Evolutionary conservation across 2,797 vertebrate genomes (phyloP), one percentile per base, ranked within the genome.

Genomic region (Schizopygopsis malacanthus): DNA sequence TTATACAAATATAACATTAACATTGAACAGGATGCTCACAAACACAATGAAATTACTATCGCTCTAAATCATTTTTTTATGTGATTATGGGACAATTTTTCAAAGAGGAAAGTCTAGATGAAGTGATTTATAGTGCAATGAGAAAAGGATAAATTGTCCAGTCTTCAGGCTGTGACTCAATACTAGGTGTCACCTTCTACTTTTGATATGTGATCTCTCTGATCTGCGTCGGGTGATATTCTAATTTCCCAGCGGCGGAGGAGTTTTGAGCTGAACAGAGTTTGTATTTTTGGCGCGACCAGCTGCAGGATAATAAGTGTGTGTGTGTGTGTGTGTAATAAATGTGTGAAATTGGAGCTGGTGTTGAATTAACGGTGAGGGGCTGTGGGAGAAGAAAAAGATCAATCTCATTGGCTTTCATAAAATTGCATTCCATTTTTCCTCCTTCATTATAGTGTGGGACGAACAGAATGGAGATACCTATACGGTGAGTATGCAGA

Each of bases 351-450:
- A 91, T 67, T 82, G 84, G 63, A 69, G 84, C 70, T 63, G 78
- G 56, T 56, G 70, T 79, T 78, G 70, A 92, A 89, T 90, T 89
- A 89, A 88, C 39, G 78, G 76, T 43, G 3, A 65, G 52, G 86
- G 82, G 85, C 86, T 90, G 52, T 45, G 56, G 84, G 77, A 63
- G n/a, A 88, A 85, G 89, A 88, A 87, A 84, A 84, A 69, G 83
- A 90, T 90, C 84, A 87, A 88, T 87, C 90, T 87, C 52, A 86
- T 82, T 88, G 84, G 80, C 81, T 87, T 91, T 90, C 72, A 89
- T 88, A 79, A 91, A 90, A 88, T 85, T 75, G 63, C 78, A 71
- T 87, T 71, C 70, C 82, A 90, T 73, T 89, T 88, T 86, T 83
- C 90, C 83, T 72, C 75, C 84, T 89, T 92, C 89, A 88, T 92